A percentile compares a stretch with the other conserved stretches of the same genome.
Evolutionary conservation across 1,140 invertebrate genomes (phyloP).

Genomic region (Stenopsyche tienmushanensis): DNA sequence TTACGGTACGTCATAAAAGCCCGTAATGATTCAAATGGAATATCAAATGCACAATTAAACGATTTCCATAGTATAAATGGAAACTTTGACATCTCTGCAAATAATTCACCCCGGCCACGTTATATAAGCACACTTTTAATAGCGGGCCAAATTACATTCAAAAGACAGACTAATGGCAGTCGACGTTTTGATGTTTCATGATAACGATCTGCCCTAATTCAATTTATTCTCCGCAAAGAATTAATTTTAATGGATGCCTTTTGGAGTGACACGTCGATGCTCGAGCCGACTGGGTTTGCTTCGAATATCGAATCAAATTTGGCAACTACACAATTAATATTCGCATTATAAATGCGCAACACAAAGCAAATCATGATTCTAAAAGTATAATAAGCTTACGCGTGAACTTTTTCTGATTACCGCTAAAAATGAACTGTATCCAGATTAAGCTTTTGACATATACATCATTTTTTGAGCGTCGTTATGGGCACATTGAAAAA

Average conservation of each 20-base stretch:
- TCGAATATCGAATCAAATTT: too few species aligned
- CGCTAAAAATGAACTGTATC: too few species aligned
- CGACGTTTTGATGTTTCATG: slow-evolving; percentile 16
- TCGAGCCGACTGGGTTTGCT: too few species aligned
- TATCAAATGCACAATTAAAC: slow-evolving; percentile 30
- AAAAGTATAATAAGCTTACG: too few species aligned
- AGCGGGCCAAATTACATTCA: slow-evolving; percentile 1
- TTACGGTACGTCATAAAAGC: slow-evolving; percentile 14
- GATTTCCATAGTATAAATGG: slow-evolving; percentile 23
- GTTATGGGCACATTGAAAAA: too few species aligned
- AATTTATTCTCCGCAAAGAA: slow-evolving; percentile 21
- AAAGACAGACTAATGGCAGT: slow-evolving; percentile 13
- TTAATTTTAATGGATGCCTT: slow-evolving; percentile 21
- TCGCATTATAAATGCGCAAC: too few species aligned
- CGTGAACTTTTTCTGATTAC: too few species aligned
- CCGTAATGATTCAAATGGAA: slow-evolving; percentile 26
- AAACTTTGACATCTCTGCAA: slow-evolving; percentile 22
- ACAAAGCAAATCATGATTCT: too few species aligned
- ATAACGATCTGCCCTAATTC: slow-evolving; percentile 17
- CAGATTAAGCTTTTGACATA: too few species aligned
- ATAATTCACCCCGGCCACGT: slow-evolving; percentile 15
- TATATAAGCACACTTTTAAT: neutral
- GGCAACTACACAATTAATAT: too few species aligned
- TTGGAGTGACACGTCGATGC: neutral
- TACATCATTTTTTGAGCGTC: too few species aligned